These are phyloP conservation scores for Salvator merianae DNA, from an alignment of 2,113 vertebrate species.

Conservation along the genomic window DNA sequence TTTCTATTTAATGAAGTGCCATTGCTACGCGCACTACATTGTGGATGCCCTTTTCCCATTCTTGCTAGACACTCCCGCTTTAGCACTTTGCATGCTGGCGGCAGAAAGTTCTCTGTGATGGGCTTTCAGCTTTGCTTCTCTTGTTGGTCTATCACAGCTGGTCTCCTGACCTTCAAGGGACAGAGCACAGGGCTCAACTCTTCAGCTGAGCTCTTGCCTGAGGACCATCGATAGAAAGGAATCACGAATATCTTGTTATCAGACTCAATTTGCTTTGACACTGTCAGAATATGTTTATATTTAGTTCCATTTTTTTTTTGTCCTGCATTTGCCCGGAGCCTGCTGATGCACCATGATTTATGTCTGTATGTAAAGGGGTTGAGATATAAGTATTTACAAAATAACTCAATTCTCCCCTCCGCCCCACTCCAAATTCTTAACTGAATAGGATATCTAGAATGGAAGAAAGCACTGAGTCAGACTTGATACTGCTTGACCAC, in stretches of 20 bases:
- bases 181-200: slow-evolving; percentile 58
- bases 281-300: slow-evolving; percentile 69
- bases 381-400: slow-evolving; percentile 37
- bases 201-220: slow-evolving; percentile 62
- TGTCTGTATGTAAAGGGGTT: slow-evolving; percentile 13
- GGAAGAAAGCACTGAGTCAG: not conserved
- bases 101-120: slow-evolving; percentile 8
- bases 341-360: slow-evolving; percentile 50
- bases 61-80: slow-evolving; percentile 41
- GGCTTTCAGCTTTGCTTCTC: slow-evolving; percentile 64
- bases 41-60: not conserved
- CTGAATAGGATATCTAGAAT: slow-evolving; percentile 10
- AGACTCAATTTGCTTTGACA: slow-evolving; percentile 69
- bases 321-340: slow-evolving; percentile 44
- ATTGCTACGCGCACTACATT: slow-evolving; percentile 26
- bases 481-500: not conserved
- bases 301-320: slow-evolving; percentile 59
- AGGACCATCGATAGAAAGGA: slow-evolving; percentile 64
- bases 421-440: too few relatives aligned
- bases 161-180: slow-evolving; percentile 73
- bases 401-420: too few relatives aligned
- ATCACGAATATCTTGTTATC: slow-evolving; percentile 64
- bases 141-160: slow-evolving; percentile 63
- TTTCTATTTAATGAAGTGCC: slow-evolving; percentile 1
- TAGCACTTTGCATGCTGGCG: slow-evolving; percentile 47